phyloP scores from a whole-genome alignment of 2,113 vertebrate genomes.

The Burhinus oedicnemus region DNA sequence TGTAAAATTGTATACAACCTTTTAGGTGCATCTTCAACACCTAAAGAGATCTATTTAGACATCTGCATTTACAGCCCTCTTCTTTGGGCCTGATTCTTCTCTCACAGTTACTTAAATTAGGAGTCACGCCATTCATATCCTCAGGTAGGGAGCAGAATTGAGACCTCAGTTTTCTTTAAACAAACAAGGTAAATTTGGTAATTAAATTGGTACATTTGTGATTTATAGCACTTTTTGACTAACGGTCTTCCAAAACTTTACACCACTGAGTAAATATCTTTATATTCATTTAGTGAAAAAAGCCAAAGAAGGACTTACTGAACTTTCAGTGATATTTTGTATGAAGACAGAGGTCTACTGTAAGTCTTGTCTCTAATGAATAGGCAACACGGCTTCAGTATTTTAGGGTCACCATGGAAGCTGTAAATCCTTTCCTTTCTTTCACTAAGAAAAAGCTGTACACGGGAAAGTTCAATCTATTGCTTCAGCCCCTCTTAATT shows the following conservation, averaged over 20 bases:
- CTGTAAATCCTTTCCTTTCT: background rate
- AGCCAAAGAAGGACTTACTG: background rate
- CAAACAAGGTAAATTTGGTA: background rate
- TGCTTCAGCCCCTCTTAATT: background rate
- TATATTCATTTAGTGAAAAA: background rate
- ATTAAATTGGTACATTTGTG: background rate
- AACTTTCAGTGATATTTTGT: background rate
- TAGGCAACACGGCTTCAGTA: background rate
- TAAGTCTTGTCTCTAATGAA: background rate
- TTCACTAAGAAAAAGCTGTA: background rate
- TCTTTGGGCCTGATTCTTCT: background rate
- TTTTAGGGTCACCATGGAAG: background rate
- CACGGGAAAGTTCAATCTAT: background rate
- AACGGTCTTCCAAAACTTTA: background rate
- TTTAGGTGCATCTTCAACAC: background rate
- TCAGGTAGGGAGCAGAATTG: background rate
- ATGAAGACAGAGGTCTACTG: background rate
- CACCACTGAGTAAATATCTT: background rate
- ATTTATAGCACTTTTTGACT: background rate
- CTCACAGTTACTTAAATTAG: background rate
- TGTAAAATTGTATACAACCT: background rate
- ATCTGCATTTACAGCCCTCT: background rate
- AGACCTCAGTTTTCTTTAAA: background rate
- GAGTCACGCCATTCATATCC: background rate
- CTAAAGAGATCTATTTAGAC: background rate